Conservation (phyloP, 2,888 invertebrate species). For the Operophtera brumata region DNA sequence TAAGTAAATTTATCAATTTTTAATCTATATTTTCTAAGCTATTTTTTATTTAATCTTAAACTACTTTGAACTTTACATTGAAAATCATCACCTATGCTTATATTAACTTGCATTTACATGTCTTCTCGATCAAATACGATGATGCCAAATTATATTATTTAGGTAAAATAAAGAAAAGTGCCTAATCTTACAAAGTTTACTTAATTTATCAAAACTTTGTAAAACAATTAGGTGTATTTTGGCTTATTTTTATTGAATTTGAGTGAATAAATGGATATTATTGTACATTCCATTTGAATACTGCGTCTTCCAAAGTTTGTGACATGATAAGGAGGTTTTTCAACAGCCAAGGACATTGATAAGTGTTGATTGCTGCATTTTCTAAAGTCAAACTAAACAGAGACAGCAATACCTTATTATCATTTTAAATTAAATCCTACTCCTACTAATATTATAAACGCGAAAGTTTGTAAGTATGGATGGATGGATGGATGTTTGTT, state of each 20-base stretch:
- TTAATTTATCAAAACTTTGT: background rate
- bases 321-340: slow-evolving; percentile 18
- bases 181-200: slow-evolving; percentile 1
- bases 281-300: slow-evolving; percentile 27
- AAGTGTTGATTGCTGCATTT: background rate
- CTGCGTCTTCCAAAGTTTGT: slow-evolving; percentile 29
- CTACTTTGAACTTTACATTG: too few species aligned
- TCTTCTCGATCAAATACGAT: slow-evolving; percentile 7
- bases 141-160: slow-evolving; percentile 17
- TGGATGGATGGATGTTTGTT: too few species aligned
- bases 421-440: background rate
- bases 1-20: slow-evolving; percentile 11
- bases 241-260: background rate
- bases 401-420: background rate
- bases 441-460: too few species aligned
- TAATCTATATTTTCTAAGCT: background rate
- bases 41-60: background rate
- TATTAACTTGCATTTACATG: background rate
- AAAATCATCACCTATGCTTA: background rate
- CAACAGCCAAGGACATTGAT: slow-evolving; percentile 8
- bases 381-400: background rate
- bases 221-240: background rate
- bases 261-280: slow-evolving; percentile 7
- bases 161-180: slow-evolving; percentile 4
- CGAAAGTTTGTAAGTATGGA: too few species aligned